Base-by-base conservation (phyloP, 2,797 vertebrate species). In the Pseudochirops cupreus region DNA sequence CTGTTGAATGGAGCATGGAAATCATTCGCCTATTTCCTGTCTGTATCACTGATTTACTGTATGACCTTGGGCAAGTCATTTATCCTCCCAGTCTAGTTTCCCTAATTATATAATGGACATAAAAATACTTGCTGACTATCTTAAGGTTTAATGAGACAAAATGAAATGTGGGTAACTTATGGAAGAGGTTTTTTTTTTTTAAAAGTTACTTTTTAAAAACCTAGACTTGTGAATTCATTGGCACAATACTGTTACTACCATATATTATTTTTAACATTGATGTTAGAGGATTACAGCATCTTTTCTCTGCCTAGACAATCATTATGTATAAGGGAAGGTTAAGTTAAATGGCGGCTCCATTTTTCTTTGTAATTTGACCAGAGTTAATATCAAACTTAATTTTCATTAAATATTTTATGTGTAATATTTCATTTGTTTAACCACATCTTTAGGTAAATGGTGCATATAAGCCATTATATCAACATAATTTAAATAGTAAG, bases 1-100 rank as follows among this genome's bases (percentile, higher is more conserved):
- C 50, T 59, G 31, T 10, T 39, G n/a, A 90, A 67, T 18, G 91
- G 91, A 57, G 14, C 55, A 82, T 62, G 33, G 91, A 94, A 92
- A n/a, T 16, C 52, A 87, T 26, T 54, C 14, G 56, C 90, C 89
- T 91, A 74, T 74, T 11, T 94, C 93, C 93, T 93, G 52, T 95
- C 97, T 96, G 55, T 52, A 24, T 57, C 67, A 24, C 91, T 97
- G 94, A 97, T 98, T 97, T 96, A 97, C 96, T 67, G 39, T 39
- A 57, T 95, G 97, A 96, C 98, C 96, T 96, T 96, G 97, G 95
- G 96, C 93, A 96, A 96, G 96, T 97, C 96, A 95, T 97, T 94
- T 87, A 91, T 97, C 94, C 93, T 58, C 91, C 57, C 54, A 95
- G 96, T 91, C 93, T 91, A 96, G 95, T 56, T 97, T 94, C 56